Conservation (phyloP, 2,888 invertebrate species). For the Heliconius cydno region DNA sequence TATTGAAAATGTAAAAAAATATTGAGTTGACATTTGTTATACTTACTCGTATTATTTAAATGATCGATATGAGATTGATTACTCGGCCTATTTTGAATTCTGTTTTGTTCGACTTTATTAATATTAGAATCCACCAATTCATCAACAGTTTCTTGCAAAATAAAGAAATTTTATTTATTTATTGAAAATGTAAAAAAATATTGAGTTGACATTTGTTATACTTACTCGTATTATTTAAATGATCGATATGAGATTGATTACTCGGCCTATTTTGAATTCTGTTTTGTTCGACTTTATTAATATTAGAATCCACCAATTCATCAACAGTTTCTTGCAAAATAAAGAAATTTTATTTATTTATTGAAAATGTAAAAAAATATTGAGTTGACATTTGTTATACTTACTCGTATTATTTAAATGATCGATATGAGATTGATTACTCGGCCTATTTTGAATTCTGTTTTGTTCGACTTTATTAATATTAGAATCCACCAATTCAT, state of each 20-base stretch:
- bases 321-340: neutral
- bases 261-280: neutral
- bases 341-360: too few species aligned
- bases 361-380: too few species aligned
- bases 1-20: too few species aligned
- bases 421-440: neutral
- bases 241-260: neutral
- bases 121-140: neutral
- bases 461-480: neutral
- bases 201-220: neutral
- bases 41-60: neutral
- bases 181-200: too few species aligned
- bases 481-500: neutral
- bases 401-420: neutral
- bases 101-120: neutral
- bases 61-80: neutral
- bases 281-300: neutral
- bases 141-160: neutral
- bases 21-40: neutral
- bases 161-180: too few species aligned
- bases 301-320: neutral
- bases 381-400: neutral
- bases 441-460: neutral
- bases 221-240: neutral
- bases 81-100: neutral